These are phyloP conservation scores for Tridacna gigas DNA, from an alignment of 2,888 invertebrate genomes.

Conservation along the genomic window DNA sequence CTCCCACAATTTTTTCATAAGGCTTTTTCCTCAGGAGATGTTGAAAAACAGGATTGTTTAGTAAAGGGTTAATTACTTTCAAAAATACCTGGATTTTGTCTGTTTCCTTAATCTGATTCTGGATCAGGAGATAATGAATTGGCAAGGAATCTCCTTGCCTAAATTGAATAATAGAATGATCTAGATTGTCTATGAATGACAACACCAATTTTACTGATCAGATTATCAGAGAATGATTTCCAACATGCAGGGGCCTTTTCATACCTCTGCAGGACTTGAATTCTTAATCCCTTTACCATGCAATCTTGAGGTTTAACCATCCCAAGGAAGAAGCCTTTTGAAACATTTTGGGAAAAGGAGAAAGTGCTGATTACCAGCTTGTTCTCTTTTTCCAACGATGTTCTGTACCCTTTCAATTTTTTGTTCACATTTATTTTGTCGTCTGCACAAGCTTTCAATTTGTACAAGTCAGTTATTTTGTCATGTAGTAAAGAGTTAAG, in stretches of 20 bases:
- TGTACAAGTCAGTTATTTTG: too few species aligned
- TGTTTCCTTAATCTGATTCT: not conserved
- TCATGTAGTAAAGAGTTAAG: too few species aligned
- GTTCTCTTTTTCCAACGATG: not conserved
- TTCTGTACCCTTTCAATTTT: too few species aligned
- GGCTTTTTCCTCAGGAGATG: not conserved
- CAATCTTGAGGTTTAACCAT: not conserved
- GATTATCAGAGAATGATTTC: too few species aligned
- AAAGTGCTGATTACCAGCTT: not conserved
- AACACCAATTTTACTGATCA: too few species aligned
- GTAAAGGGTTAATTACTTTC: not conserved
- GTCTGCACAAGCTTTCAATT: too few species aligned
- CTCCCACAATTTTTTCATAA: not conserved
- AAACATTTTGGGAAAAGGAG: not conserved
- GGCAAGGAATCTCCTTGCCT: not conserved
- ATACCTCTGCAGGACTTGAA: too few species aligned
- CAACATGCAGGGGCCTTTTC: too few species aligned
- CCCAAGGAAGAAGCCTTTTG: not conserved
- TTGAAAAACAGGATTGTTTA: not conserved
- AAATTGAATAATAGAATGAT: conserved; percentile 16
- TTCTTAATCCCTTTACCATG: too few species aligned
- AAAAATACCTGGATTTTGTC: not conserved
- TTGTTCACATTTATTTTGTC: too few species aligned
- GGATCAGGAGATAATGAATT: conserved; percentile 7
- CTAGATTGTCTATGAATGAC: not conserved